Evolutionary conservation across 2,797 vertebrate species (phyloP).

Genomic region (Ispidina lecontei): DNA sequence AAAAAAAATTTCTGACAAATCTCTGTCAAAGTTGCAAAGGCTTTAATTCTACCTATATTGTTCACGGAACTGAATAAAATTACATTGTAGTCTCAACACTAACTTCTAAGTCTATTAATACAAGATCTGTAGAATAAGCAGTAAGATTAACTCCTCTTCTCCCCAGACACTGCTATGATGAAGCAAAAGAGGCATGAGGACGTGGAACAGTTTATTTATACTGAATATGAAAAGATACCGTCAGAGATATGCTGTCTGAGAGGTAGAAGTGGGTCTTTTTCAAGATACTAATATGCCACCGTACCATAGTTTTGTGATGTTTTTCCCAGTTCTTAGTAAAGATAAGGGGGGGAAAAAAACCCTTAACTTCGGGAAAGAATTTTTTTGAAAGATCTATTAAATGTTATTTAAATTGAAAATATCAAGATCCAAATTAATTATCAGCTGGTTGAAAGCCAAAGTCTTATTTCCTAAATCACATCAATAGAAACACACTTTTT

Average conservation of each 20-base stretch:
- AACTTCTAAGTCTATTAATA: not conserved
- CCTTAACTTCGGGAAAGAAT: not conserved
- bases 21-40: not conserved
- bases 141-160: not conserved
- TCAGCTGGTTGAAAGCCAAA: not conserved
- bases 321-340: not conserved
- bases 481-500: not conserved
- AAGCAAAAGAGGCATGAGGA: not conserved
- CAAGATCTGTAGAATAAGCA: not conserved
- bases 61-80: not conserved
- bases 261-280: not conserved
- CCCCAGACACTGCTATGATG: not conserved
- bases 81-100: not conserved
- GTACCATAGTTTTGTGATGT: not conserved
- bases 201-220: not conserved
- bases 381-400: not conserved
- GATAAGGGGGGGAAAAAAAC: not conserved
- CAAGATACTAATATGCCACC: not conserved
- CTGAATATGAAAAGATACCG: not conserved
- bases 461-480: not conserved
- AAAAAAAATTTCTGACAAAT: not conserved
- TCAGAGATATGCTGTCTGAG: rapidly evolving
- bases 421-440: not conserved
- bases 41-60: not conserved
- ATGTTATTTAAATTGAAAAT: not conserved